Evolutionary conservation across 2,797 vertebrate species (phyloP), one percentile per base, ranked within the genome.

Genomic region (Chloroceryle amazona): DNA sequence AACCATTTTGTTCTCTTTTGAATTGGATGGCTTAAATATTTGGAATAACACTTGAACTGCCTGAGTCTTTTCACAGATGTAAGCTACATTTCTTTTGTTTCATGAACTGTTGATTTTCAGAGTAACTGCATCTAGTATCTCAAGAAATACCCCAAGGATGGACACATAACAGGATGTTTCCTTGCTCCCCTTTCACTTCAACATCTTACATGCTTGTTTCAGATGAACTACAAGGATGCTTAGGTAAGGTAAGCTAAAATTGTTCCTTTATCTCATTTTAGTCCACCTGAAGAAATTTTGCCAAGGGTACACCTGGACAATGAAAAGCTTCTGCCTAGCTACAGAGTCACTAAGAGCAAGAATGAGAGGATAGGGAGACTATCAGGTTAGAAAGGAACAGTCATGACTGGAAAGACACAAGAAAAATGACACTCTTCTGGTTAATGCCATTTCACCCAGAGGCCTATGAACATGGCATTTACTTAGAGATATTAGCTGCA

Each of bases 231-330:
- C 44, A 76, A 76, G 20, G 23, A 60, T 39, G 25, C 16, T 80
- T 74, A 26, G 55, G 47, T 52, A 71, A 60, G 13, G 1, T 13
- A 78, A 37, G 35, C 0, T 66, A 51, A 28, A 37, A 5, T 37
- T 72, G 20, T 51, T 79, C 54, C 75, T 33, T 10, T 8, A 72
- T 60, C 25, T 80, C 26, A 39, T 89, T 74, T 67, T 70, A 58
- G 44, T 3, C 17, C 31, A 84, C 15, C 25, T 71, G 44, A 89
- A 85, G 28, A 63, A 49, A 73, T 46, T 79, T 74, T 73, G 21
- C 28, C 0, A 1, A 46, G 23, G 5, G 1, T 62, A 19, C 1
- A 3, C 17, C 42, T 25, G 9, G 19, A 41, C 6, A 51, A 2
- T 41, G 22, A 47, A 82, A 87, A 91, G 13, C 51, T 31, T 35